Evolutionary conservation across 1,140 invertebrate species (phyloP).

Genomic region (Drosophila sulfurigaster): DNA sequence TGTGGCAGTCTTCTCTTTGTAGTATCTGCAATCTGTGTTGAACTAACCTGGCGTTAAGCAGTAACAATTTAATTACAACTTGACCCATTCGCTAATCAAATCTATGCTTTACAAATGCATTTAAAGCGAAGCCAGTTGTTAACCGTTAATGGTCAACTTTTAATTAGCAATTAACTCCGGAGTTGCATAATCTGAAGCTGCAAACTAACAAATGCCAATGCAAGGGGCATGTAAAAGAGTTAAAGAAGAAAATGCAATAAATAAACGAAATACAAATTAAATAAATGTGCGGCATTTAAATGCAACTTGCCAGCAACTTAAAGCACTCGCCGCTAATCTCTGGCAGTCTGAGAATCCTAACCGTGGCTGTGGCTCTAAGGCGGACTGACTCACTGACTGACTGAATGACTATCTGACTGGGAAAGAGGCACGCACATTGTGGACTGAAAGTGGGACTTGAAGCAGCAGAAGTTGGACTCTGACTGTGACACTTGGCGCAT

Average conservation of each 20-base stretch:
- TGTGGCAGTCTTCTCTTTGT: constrained; percentile 14
- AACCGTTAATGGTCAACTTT: constrained; percentile 54
- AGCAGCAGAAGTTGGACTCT: constrained; percentile 1
- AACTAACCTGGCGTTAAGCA: constrained; percentile 12
- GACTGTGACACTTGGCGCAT: constrained; percentile 66
- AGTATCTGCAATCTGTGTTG: constrained; percentile 25
- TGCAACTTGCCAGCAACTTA: constrained; percentile 53
- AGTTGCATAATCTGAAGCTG: constrained; percentile 51
- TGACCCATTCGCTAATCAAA: constrained; percentile 34
- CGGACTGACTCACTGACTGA: not conserved
- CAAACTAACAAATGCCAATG: constrained; percentile 33
- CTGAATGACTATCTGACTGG: too few relatives aligned
- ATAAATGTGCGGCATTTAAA: constrained; percentile 81
- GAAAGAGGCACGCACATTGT: constrained; percentile 40
- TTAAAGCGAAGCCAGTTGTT: constrained; percentile 23
- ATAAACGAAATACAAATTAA: constrained; percentile 67
- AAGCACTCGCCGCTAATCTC: constrained; percentile 61
- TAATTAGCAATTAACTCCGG: constrained; percentile 56
- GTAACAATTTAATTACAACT: constrained; percentile 27
- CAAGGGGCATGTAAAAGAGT: constrained; percentile 18
- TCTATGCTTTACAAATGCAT: constrained; percentile 45
- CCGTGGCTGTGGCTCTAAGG: constrained; percentile 6
- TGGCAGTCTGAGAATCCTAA: constrained; percentile 27
- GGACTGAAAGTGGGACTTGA: constrained; percentile 23
- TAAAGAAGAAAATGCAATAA: constrained; percentile 43